These are phyloP conservation scores for Halcyon badia DNA, from an alignment of 2,797 vertebrate species.

Conservation along the genomic window DNA sequence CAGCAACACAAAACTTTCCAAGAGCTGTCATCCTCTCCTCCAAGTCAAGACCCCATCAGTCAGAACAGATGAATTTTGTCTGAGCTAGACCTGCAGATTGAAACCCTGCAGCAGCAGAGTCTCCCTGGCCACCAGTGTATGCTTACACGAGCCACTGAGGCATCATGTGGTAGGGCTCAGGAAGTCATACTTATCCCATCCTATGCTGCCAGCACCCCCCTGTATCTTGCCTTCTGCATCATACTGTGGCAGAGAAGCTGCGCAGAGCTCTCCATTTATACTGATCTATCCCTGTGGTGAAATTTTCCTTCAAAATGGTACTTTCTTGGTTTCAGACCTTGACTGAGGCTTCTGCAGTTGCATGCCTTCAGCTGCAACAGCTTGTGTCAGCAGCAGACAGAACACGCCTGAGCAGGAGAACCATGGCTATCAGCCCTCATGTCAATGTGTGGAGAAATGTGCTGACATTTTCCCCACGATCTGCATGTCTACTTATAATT, in stretches of 20 bases:
- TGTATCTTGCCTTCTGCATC: neutral
- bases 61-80: neutral
- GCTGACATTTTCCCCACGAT: neutral
- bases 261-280: neutral
- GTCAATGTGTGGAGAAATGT: neutral
- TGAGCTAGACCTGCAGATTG: neutral
- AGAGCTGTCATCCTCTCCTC: neutral
- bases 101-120: neutral
- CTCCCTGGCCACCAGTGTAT: accelerated
- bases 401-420: neutral
- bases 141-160: neutral
- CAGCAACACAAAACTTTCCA: neutral
- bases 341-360: neutral
- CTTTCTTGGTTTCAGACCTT: neutral
- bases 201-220: neutral
- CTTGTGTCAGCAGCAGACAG: neutral
- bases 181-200: neutral
- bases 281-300: neutral
- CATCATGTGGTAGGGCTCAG: neutral
- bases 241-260: neutral
- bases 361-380: neutral
- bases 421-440: neutral
- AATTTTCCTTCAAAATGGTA: neutral
- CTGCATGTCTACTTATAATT: neutral
- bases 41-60: neutral